Conservation (phyloP, 2,888 invertebrate species). For the Eilema sororculum region DNA sequence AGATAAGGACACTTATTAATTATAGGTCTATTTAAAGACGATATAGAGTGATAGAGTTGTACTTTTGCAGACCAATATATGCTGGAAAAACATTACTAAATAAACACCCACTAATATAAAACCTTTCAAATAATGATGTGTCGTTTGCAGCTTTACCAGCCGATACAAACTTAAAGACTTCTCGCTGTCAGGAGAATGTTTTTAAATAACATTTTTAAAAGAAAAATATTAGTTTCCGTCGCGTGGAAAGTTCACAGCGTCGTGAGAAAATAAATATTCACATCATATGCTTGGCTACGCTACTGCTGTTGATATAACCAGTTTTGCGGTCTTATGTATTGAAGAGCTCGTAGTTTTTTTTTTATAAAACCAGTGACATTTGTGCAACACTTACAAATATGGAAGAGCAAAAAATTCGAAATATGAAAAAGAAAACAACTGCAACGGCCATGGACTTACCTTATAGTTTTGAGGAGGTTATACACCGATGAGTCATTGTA, state of each 20-base stretch:
- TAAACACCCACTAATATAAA: neutral
- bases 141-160: neutral
- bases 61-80: neutral
- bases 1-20: neutral
- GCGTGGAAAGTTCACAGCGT: neutral
- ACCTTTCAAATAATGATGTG: neutral
- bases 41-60: neutral
- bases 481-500: slow-evolving; percentile 4
- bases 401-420: neutral
- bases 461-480: neutral
- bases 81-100: neutral
- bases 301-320: too few species aligned
- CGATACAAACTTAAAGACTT: neutral
- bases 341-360: neutral
- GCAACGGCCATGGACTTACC: slow-evolving; percentile 10
- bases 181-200: neutral
- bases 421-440: neutral
- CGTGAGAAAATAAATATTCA: neutral
- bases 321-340: neutral
- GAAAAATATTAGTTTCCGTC: neutral
- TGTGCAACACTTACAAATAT: neutral
- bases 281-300: neutral
- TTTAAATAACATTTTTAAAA: neutral
- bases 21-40: neutral
- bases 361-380: neutral